These are phyloP conservation scores for Regulus satrapa DNA, from an alignment of 2,113 vertebrate species.

Conservation along the genomic window DNA sequence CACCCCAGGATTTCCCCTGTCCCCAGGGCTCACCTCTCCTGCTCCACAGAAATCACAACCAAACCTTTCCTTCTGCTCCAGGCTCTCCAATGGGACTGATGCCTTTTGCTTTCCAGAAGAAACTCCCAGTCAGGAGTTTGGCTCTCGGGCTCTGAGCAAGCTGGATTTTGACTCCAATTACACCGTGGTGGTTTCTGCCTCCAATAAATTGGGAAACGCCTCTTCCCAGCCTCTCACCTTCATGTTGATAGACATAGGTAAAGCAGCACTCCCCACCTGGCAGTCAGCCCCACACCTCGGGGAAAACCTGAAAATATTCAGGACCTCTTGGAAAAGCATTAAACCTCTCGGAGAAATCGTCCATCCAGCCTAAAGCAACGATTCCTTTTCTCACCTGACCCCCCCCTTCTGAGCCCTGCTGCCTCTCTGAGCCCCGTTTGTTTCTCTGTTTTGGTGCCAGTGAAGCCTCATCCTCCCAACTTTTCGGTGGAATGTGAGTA, in stretches of 20 bases:
- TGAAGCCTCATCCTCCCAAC: slow-evolving; percentile 68
- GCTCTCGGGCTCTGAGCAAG: background rate
- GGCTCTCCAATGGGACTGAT: slow-evolving; percentile 46
- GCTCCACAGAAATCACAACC: background rate
- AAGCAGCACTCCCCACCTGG: background rate
- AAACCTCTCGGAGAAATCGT: background rate
- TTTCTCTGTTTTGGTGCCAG: slow-evolving; percentile 38
- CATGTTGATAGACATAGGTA: slow-evolving; percentile 54
- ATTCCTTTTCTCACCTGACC: accelerated
- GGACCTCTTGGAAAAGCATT: background rate
- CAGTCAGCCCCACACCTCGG: too few relatives aligned
- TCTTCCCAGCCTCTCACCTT: slow-evolving; percentile 38
- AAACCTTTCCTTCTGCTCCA: background rate
- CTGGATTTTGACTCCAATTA: slow-evolving; percentile 48
- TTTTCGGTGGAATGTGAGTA: slow-evolving; percentile 52
- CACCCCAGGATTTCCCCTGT: background rate
- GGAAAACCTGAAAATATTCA: background rate
- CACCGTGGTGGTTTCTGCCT: slow-evolving; percentile 49
- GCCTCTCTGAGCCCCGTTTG: background rate
- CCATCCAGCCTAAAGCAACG: background rate
- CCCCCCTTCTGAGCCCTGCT: accelerated
- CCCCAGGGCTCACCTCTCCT: background rate
- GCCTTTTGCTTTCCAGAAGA: background rate
- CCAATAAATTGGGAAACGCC: slow-evolving; percentile 61
- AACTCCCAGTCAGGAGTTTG: background rate